phyloP scores from a whole-genome alignment of 1,140 invertebrate species.

The roundworm (Caenorhabditis elegans) region WBcel235 BX284606.5:3054501-3055000 shows the following conservation, averaged over 20 bases:
- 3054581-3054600: neutral
- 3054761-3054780: neutral
- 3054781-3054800: no score
- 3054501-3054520: neutral
- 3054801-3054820: no score
- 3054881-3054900: no score
- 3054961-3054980: neutral
- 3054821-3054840: no score
- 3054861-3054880: neutral
- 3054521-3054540: neutral
- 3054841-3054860: no score
- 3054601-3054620: neutral
- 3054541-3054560: slow-evolving; percentile 8
- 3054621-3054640: neutral
- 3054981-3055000: neutral
- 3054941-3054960: slow-evolving; percentile 23
- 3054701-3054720: neutral
- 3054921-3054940: neutral
- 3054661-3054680: neutral
- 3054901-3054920: neutral
- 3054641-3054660: slow-evolving; percentile 13
- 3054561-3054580: slow-evolving; percentile 19
- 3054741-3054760: slow-evolving; percentile 7
- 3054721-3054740: neutral
- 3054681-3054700: neutral